Evolutionary conservation across 2,888 invertebrate species (phyloP), one percentile per base, ranked within the genome.

Genomic region (Lacanobia wlatinum): DNA sequence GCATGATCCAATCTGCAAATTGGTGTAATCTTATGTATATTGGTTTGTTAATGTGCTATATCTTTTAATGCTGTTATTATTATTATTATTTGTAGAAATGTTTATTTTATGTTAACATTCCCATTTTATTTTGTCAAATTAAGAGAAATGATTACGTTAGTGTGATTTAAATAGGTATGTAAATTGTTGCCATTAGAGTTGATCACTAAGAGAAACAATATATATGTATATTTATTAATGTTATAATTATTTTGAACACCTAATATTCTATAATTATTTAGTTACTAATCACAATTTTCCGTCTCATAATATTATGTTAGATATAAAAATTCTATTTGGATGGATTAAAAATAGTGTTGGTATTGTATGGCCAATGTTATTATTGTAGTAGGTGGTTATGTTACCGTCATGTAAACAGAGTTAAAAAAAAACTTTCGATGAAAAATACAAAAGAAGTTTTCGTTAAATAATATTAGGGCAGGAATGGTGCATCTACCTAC

Each of bases 91-190:
- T 69, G 40, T 72, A 73, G 43, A 77, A 73, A 73, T 61, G 14
- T 83, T 83, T 84, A 80, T 76, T 59, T 28, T 69, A 66, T 75
- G 81, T 86, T 86, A 76, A 77, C 69, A 77, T 75, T 74, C 77
- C 68, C 46, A 23, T 38, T 58, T 66, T n/a, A 40, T 74, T 73
- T 66, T 60, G 28, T 58, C 1, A 43, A 65, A 46, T 70, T 55
- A 3, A 10, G 48, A 21, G 46, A 50, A 18, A 60, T 56, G 23
- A 73, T 59, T 52, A n/a, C 40, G n/a, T 70, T 50, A 66, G 55
- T 69, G 48, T 62, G 46, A 56, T 78, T 69, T 55, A 56, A 40
- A 53, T 65, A 55, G 12, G 7, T 64, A 58, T 75, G 34, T 59
- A 50, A n/a, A 63, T 64, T 76, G 38, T 69, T 80, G 50, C 64